phyloP scores from a whole-genome alignment of 2,797 vertebrate genomes.

The Halcyon smyrnensis region DNA sequence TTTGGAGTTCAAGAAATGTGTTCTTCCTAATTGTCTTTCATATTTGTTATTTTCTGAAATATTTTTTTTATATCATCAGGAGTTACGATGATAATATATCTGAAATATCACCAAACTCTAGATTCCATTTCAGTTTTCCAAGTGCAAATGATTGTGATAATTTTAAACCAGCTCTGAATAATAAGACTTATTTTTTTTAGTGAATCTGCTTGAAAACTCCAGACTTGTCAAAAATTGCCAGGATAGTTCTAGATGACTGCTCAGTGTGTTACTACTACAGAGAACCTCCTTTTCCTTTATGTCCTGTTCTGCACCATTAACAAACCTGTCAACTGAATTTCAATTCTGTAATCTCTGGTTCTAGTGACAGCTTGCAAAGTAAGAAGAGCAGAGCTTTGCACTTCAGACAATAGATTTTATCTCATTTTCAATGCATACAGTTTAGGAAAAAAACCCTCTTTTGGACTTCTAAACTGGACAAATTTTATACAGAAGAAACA shows the following conservation, averaged over 20 bases:
- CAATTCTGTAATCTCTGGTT: background rate
- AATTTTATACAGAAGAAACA: background rate
- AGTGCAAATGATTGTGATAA: background rate
- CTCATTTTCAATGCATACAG: background rate
- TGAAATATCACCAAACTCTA: background rate
- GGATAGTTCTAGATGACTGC: background rate
- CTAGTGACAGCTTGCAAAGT: slow-evolving; percentile 3
- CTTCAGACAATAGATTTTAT: slow-evolving; percentile 9
- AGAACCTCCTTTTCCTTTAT: background rate
- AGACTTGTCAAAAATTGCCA: background rate
- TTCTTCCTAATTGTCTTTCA: background rate
- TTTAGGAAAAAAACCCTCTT: background rate
- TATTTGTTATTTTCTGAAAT: background rate
- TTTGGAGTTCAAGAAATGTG: background rate
- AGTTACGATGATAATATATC: background rate
- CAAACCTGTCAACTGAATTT: slow-evolving; percentile 30
- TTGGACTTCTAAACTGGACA: background rate
- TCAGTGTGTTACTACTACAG: background rate
- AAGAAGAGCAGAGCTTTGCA: slow-evolving; percentile 7
- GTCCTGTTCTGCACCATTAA: slow-evolving; percentile 40
- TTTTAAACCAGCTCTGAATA: background rate
- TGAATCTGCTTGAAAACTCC: background rate
- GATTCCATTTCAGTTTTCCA: background rate
- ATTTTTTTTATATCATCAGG: background rate
- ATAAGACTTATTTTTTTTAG: background rate